phyloP scores from a whole-genome alignment of 2,797 vertebrate species.

The Poliocrania exsul region DNA sequence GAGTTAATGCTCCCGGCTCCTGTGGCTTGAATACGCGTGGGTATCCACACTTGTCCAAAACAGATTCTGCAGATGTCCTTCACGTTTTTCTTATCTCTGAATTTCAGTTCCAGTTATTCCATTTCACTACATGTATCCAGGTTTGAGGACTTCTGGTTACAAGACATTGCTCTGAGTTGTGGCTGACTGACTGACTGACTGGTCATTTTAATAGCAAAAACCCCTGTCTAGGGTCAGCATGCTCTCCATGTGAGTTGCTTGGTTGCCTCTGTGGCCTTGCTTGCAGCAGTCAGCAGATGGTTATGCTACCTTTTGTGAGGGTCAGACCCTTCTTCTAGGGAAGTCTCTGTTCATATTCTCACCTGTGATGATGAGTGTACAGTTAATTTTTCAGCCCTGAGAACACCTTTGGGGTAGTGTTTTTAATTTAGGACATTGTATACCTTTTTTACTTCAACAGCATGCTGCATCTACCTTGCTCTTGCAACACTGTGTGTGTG shows the following conservation, averaged over 20 bases:
- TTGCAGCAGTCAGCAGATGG: neutral
- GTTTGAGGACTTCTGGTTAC: neutral
- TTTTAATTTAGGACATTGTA: neutral
- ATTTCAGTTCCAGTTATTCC: neutral
- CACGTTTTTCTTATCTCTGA: neutral
- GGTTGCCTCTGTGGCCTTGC: neutral
- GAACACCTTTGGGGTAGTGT: neutral
- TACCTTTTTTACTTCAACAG: neutral
- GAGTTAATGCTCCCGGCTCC: neutral
- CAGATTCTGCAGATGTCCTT: neutral
- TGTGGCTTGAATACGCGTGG: neutral
- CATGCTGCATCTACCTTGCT: neutral
- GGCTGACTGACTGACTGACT: neutral
- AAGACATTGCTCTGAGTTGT: neutral
- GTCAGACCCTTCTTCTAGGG: neutral
- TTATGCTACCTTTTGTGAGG: neutral
- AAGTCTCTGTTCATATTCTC: neutral
- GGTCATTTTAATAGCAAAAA: neutral
- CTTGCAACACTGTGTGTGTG: neutral
- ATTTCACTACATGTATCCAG: neutral
- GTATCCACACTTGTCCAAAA: neutral
- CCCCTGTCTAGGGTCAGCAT: neutral
- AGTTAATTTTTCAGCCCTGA: neutral
- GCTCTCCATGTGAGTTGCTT: neutral
- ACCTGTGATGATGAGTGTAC: neutral